Conservation (phyloP, 2,888 invertebrate genomes). For the Linnaemya vulpina region DNA sequence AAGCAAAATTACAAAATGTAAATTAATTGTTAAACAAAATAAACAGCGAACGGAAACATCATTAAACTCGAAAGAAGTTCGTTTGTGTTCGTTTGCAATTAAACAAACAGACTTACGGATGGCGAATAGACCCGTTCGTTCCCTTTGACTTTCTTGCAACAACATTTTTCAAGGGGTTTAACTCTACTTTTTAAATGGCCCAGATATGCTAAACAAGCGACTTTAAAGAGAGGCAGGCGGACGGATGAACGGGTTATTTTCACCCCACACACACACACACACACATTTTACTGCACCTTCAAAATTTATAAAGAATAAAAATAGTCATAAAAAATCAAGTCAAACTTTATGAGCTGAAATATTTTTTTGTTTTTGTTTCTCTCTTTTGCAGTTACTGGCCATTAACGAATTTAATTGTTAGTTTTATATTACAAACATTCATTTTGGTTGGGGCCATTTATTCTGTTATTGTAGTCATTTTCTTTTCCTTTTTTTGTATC, state of each 20-base stretch:
- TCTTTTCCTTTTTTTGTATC: not conserved
- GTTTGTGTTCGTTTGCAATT: conserved; percentile 8
- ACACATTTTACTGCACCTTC: conserved; percentile 41
- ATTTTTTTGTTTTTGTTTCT: not conserved
- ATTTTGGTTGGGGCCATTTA: conserved; percentile 35
- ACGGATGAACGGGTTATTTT: not conserved
- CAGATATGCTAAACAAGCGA: conserved; percentile 26
- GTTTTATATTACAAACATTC: conserved; percentile 54
- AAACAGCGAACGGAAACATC: conserved; percentile 36
- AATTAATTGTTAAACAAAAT: conserved; percentile 37
- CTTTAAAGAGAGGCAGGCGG: not conserved
- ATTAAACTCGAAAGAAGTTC: conserved; percentile 37
- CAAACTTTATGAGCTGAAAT: not conserved
- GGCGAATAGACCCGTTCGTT: not conserved
- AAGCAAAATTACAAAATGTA: conserved; percentile 56
- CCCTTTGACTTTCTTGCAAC: conserved; percentile 43
- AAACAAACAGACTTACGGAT: conserved; percentile 15
- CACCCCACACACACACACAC: conserved; percentile 44
- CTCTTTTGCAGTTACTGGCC: conserved; percentile 31
- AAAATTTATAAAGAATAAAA: conserved; percentile 26
- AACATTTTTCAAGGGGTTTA: conserved; percentile 35
- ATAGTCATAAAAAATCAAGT: no score
- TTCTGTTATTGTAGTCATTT: conserved; percentile 8
- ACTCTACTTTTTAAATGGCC: conserved; percentile 45
- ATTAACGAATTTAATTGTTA: conserved; percentile 68